Percentiles rank a stretch among this genome's conserved stretches.
Evolutionary conservation across 2,888 invertebrate species (phyloP).

Genomic region (Theristus sp.): DNA sequence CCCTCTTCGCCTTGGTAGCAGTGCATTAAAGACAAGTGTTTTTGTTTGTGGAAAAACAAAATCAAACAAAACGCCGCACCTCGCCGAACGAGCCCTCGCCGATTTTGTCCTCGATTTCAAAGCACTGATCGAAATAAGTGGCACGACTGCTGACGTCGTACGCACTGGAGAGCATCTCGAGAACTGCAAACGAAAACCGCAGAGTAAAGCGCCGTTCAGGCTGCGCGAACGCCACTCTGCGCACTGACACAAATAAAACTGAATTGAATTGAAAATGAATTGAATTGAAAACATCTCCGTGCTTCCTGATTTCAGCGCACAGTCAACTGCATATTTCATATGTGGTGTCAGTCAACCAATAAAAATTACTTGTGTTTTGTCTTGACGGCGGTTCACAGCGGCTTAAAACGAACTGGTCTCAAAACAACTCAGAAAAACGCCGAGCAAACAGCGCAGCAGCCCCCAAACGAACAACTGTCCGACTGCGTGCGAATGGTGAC

Average conservation of each 20-base stretch:
- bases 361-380: no score
- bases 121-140: conserved; percentile 50
- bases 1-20: neutral
- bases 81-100: conserved; percentile 58
- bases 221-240: neutral
- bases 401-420: neutral
- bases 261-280: neutral
- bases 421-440: neutral
- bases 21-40: no score
- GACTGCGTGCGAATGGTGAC: neutral
- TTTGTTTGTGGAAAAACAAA: no score
- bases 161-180: conserved; percentile 12
- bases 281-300: neutral
- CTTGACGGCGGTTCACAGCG: no score
- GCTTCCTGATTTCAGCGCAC: no score
- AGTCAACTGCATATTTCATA: no score
- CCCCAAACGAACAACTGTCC: neutral
- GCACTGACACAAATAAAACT: neutral
- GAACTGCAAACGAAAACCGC: neutral
- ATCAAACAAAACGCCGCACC: conserved; percentile 18
- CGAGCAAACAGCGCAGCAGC: neutral
- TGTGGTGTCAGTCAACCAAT: no score
- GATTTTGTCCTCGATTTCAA: conserved; percentile 42
- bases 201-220: neutral
- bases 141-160: conserved; percentile 32